Evolutionary conservation across 2,113 vertebrate genomes (phyloP), one percentile per base, ranked within the genome.

Genomic region (Callithrix jacchus): DNA sequence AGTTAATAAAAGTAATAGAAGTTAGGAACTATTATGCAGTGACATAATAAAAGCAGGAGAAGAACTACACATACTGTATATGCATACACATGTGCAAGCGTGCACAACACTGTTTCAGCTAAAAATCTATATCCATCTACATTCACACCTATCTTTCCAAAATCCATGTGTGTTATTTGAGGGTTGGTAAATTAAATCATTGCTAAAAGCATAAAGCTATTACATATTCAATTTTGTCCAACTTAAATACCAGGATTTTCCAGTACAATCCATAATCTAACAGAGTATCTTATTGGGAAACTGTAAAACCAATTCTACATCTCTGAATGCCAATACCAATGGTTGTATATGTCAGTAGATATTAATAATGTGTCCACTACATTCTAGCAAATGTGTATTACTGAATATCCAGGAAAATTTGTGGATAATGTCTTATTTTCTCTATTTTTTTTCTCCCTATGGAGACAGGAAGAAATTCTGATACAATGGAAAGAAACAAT

Each of bases 11-110:
- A 52, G 81, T 40, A 40, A n/a, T 35, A 74, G 18, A 47, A 93
- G n/a, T 58, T 25, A 16, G 4, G 73, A 92, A 42, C 25, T 8
- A 16, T 21, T 5, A 16, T 16, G 8, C 3, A 18, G 0, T 4
- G 27, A 66, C 0, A 83, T 20, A 21, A 37, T 1, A 21, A 77
- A n/a, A 17, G 9, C 13, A 18, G 6, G 49, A 32, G 32, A 40
- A 58, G 37, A 32, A 5, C 40, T 14, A 25, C 27, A 32, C 11
- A 23, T 0, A 3, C 10, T n/a, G 17, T 49, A 14, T 30, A n/a
- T 45, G 2, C 0, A 2, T 27, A 40, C 9, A 18, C 1, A 10
- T 37, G 14, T 30, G 1, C 47, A 45, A 10, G 23, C 6, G 1
- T n/a, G 25, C 1, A 17, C 12, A 32, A 0, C 8, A 12, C 25